Evolutionary conservation across 2,888 invertebrate species (phyloP).

Genomic region (Parapristionchus giblindavisi): DNA sequence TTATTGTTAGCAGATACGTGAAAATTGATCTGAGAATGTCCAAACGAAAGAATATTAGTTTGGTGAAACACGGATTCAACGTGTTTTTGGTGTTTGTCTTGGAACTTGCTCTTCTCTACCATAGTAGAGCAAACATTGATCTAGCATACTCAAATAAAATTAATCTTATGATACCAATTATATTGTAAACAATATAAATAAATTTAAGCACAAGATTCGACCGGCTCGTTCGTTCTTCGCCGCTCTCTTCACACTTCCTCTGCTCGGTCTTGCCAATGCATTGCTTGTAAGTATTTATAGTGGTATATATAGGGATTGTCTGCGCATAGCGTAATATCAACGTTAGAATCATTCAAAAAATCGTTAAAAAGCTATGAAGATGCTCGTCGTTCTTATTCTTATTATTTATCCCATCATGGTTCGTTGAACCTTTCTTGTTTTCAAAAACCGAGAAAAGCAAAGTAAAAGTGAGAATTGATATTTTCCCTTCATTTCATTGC

Average conservation of each 20-base stretch:
- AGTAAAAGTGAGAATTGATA: too few relatives aligned
- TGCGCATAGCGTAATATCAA: too few relatives aligned
- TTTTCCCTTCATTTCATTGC: neutral
- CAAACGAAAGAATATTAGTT: too few relatives aligned
- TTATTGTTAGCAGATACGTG: too few relatives aligned
- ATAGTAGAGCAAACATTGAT: too few relatives aligned
- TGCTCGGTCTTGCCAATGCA: constrained; percentile 56
- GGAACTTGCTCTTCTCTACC: too few relatives aligned
- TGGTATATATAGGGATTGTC: neutral
- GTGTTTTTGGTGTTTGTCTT: too few relatives aligned
- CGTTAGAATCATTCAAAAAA: too few relatives aligned
- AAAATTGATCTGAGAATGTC: too few relatives aligned
- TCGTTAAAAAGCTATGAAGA: too few relatives aligned
- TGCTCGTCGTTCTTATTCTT: neutral
- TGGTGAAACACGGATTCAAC: too few relatives aligned
- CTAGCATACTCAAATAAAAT: too few relatives aligned
- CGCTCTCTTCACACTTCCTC: constrained; percentile 59
- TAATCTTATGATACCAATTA: neutral
- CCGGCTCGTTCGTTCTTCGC: constrained; percentile 56
- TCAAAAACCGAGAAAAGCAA: neutral
- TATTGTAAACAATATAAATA: neutral
- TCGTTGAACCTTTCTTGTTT: neutral
- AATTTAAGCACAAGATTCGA: constrained; percentile 22
- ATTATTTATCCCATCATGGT: neutral
- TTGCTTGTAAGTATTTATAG: constrained; percentile 49